Evolutionary conservation across 2,113 vertebrate genomes (phyloP).

Genomic region (Catharus fuscescens): DNA sequence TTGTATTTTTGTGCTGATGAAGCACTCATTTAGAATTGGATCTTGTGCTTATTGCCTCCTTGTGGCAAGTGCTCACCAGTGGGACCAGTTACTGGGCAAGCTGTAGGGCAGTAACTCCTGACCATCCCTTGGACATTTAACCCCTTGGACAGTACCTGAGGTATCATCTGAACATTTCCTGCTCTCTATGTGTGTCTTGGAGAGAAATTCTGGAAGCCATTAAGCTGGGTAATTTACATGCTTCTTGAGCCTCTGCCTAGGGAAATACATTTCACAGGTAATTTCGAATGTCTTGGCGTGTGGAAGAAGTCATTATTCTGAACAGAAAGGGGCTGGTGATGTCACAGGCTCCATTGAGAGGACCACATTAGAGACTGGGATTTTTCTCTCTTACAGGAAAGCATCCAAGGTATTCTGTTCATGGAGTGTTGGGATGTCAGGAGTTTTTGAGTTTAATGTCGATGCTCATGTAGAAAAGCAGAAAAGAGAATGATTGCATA

Average conservation of each 20-base stretch:
- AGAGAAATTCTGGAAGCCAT: constrained; percentile 69
- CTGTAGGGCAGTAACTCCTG: background rate
- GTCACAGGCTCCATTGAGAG: background rate
- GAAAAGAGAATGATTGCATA: background rate
- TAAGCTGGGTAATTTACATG: constrained; percentile 77
- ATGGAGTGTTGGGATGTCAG: background rate
- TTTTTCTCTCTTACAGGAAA: background rate
- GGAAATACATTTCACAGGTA: constrained; percentile 83
- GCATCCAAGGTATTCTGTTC: background rate
- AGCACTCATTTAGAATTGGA: background rate
- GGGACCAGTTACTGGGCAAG: background rate
- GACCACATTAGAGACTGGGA: constrained; percentile 14
- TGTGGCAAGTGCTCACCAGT: background rate
- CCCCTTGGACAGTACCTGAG: background rate
- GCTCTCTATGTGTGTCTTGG: background rate
- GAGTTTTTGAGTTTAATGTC: background rate
- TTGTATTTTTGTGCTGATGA: constrained; percentile 31
- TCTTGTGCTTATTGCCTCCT: background rate
- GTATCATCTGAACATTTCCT: constrained; percentile 23
- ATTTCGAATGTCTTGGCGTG: constrained; percentile 76
- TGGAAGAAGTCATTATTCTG: constrained; percentile 77
- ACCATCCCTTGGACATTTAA: background rate
- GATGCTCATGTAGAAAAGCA: background rate
- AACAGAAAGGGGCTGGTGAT: constrained; percentile 67
- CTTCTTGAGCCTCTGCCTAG: constrained; percentile 68